Evolutionary conservation across 2,113 vertebrate genomes (phyloP), one percentile per base, ranked within the genome.

Genomic region (Corapipo altera): DNA sequence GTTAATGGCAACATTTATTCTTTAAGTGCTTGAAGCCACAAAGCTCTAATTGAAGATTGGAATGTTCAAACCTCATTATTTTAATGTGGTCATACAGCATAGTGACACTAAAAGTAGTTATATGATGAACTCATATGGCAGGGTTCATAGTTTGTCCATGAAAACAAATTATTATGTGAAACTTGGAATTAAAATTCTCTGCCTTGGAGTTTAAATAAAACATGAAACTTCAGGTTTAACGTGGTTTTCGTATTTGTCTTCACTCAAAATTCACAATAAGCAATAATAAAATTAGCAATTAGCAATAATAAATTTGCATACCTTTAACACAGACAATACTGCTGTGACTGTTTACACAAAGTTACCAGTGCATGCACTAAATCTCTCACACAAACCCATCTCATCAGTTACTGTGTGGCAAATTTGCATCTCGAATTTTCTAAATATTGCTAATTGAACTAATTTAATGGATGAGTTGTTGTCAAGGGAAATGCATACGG

Each of bases 1-100:
- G 95, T 96, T 97, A 97, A 96, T 92, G 83, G 92, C 73, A 89
- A 46, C 91, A 61, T 93, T 96, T 96, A 76, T 96, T 96, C 88
- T 87, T 93, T 72, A 92, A 89, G 79, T 93, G 83, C 95, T 94
- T 1, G 23, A 92, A 96, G 88, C 73, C 71, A 91, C 83, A 92
- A 62, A 91, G 52, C 83, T 78, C 70, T 93, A 85, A 78, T 81
- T 94, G 96, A 89, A 96, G 86, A 93, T 41, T 78, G 6, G n/a
- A 93, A 71, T 84, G 88, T 58, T 91, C 69, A 94, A 77, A 84
- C 61, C 22, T 94, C 65, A 37, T 94, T 95, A 95, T 93, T 96
- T 92, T 93, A 91, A 91, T 90, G 75, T 81, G 76, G 69, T 82
- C 80, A 62, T 84, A 51, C 1, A 2, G 41, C 49, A 46, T n/a